Base-by-base conservation (phyloP, 2,113 vertebrate genomes). In the Proterorhinus semilunaris region DNA sequence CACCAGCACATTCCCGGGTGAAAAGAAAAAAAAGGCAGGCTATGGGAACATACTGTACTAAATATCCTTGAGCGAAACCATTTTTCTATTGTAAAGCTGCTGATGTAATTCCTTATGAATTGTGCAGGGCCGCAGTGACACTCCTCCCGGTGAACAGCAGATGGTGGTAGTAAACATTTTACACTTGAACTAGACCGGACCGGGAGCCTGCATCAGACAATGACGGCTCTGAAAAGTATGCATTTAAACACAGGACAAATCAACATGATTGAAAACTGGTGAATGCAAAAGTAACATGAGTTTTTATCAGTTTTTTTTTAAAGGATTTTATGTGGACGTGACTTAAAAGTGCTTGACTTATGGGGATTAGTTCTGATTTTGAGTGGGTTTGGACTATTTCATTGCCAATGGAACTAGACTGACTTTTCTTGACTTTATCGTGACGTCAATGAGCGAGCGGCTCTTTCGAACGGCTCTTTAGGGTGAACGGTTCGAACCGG, bases 141-240 rank as follows among this genome's bases (percentile, higher is more conserved):
- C 74, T 92, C 84, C 91, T 88, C 63, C 68, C 8, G 79, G 69
- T 88, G 90, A 92, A 92, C 92, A 92, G 92, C 83, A 93, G 92
- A 93, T 93, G 92, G 92, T 89, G 80, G 91, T 91, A 92, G 90
- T 86, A 87, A 91, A 91, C 91, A 91, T 90, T 90, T 72, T 79
- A 86, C 76, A 85, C 80, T 54, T 12, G 53, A 55, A 62, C 55
- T 46, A 50, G 44, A 46, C 1, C n/a, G 55, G 47, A 49, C 70
- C 63, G 53, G 46, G 45, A 58, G 43, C n/a, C 36, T 15, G 36
- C 70, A 46, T 55, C 44, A 67, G 72, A 59, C 53, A 21, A 17
- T 1, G 15, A 8, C 50, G 13, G 3, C 13, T 52, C 16, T n/a
- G 16, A n/a, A 16, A 52, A 52, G 16, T n/a, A 7, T 1, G 16